Evolutionary conservation across 2,888 invertebrate species (phyloP).

Genomic region (Meta bourneti): DNA sequence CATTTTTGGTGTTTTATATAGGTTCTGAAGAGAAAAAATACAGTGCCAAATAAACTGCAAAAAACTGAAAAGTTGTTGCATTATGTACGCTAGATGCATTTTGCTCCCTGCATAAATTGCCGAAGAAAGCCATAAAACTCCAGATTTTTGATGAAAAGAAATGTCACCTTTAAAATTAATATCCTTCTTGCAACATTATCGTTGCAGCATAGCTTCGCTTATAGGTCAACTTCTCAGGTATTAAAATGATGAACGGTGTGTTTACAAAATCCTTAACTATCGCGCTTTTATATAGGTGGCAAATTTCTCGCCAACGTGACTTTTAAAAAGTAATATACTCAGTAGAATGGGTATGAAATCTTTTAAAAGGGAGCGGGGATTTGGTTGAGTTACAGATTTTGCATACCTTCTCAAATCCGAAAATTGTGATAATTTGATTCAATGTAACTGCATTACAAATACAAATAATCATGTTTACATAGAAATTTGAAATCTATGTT

Average conservation of each 20-base stretch:
- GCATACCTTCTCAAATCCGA: too few species aligned
- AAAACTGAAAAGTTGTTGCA: slow-evolving; percentile 24
- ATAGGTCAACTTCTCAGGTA: slow-evolving; percentile 42
- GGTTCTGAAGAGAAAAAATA: background rate
- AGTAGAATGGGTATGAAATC: too few species aligned
- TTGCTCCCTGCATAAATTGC: slow-evolving; percentile 36
- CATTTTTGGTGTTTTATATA: slow-evolving; percentile 25
- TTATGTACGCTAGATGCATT: slow-evolving; percentile 38
- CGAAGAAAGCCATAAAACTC: slow-evolving; percentile 51
- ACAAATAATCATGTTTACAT: too few species aligned
- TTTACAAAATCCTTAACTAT: slow-evolving; percentile 50
- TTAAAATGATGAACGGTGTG: slow-evolving; percentile 60
- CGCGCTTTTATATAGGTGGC: slow-evolving; percentile 10
- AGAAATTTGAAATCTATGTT: too few species aligned
- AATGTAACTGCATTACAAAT: too few species aligned
- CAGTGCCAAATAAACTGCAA: slow-evolving; percentile 11
- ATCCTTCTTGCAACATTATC: slow-evolving; percentile 40
- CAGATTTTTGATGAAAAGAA: slow-evolving; percentile 62
- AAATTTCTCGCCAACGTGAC: slow-evolving; percentile 5
- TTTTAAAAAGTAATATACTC: too few species aligned
- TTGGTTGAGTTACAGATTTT: too few species aligned
- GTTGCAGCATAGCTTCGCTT: background rate
- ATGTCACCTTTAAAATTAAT: slow-evolving; percentile 65
- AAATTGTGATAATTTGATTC: too few species aligned
- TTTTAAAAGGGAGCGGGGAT: too few species aligned